phyloP scores from a whole-genome alignment of 2,113 vertebrate genomes.

The Rhynchopsitta pachyrhyncha region DNA sequence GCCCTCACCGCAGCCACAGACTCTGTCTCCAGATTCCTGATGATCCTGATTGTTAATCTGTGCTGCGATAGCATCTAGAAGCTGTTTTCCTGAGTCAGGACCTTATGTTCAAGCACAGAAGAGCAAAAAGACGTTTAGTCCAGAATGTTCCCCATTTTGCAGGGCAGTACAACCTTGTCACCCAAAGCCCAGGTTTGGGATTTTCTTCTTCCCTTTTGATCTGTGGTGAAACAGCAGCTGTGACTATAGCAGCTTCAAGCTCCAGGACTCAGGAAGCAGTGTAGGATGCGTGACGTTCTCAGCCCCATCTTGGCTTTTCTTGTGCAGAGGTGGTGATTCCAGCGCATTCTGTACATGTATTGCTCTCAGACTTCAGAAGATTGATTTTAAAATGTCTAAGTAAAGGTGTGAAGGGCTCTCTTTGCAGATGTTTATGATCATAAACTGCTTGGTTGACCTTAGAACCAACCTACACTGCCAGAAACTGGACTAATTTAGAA shows the following conservation, averaged over 20 bases:
- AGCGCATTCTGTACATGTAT: background rate
- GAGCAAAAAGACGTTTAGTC: background rate
- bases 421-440: background rate
- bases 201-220: background rate
- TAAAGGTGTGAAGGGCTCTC: background rate
- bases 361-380: background rate
- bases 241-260: background rate
- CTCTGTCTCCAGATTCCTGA: background rate
- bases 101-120: background rate
- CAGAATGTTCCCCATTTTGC: background rate
- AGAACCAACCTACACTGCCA: background rate
- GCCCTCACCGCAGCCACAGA: background rate
- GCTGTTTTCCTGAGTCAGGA: background rate
- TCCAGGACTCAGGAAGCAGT: background rate
- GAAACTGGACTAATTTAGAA: background rate
- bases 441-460: background rate
- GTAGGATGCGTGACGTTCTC: background rate
- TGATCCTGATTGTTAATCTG: background rate
- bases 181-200: background rate
- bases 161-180: background rate
- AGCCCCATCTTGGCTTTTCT: background rate
- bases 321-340: background rate
- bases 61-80: background rate
- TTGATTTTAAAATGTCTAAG: background rate
- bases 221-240: background rate